phyloP scores from a whole-genome alignment of 2,888 invertebrate genomes.

The Meandrusa payeni region DNA sequence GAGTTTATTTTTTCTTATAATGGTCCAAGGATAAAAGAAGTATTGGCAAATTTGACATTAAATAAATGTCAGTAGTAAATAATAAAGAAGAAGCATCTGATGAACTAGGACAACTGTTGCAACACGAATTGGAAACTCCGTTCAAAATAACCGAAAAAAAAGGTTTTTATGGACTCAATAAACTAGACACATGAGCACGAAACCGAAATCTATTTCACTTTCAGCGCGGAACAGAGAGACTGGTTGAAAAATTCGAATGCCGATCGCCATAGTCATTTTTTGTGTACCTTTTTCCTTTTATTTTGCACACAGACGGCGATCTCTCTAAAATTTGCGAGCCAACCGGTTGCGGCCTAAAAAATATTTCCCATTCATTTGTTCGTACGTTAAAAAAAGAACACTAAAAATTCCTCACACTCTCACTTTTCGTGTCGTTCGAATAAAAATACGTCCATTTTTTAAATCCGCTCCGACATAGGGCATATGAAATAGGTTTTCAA shows the following conservation, averaged over 20 bases:
- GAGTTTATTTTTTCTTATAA: no score
- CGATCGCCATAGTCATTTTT: conserved; percentile 24
- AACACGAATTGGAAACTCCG: neutral
- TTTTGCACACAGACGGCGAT: conserved; percentile 39
- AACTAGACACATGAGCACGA: conserved; percentile 26
- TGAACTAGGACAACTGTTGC: neutral
- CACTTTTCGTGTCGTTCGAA: conserved; percentile 46
- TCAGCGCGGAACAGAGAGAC: conserved; percentile 32
- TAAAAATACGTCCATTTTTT: conserved; percentile 40
- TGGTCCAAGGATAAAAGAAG: no score
- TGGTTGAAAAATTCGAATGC: conserved; percentile 30
- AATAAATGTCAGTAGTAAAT: no score
- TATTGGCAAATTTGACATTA: no score
- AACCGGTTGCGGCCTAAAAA: conserved; percentile 41
- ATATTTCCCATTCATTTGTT: conserved; percentile 45
- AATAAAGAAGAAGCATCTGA: neutral
- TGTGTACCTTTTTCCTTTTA: conserved; percentile 28
- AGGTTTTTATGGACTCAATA: conserved; percentile 18
- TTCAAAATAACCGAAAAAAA: neutral
- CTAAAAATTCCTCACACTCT: conserved; percentile 44
- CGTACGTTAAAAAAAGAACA: conserved; percentile 38
- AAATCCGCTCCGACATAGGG: conserved; percentile 37
- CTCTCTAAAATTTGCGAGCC: conserved; percentile 44
- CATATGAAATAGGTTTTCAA: conserved; percentile 25
- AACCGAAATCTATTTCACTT: conserved; percentile 34